Conservation (phyloP, 2,888 invertebrate species). For the Meghimatium bilineatum region DNA sequence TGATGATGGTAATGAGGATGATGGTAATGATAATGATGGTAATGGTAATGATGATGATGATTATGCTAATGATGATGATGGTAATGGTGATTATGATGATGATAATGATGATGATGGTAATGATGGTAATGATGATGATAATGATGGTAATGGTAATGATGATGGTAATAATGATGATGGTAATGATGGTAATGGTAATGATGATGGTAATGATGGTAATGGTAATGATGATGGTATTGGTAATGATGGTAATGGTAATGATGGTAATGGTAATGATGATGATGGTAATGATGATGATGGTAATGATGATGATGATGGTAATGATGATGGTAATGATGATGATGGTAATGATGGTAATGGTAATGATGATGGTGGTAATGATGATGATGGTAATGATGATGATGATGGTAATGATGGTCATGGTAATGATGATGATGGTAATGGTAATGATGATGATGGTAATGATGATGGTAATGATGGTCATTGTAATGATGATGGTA, state of each 20-base stretch:
- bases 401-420: neutral
- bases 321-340: neutral
- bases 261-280: neutral
- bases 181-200: slow-evolving; percentile 21
- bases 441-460: neutral
- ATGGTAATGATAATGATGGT: no score
- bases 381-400: neutral
- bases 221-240: no score
- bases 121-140: slow-evolving; percentile 24
- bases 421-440: neutral
- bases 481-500: no score
- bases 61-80: no score
- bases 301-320: neutral
- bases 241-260: neutral
- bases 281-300: neutral
- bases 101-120: slow-evolving; percentile 1
- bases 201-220: neutral
- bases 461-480: neutral
- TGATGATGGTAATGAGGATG: no score
- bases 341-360: no score
- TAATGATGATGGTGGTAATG: no score
- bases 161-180: slow-evolving; percentile 40
- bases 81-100: no score
- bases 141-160: slow-evolving; percentile 33
- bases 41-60: no score